These are phyloP conservation scores for Amphipoea lucens DNA, from an alignment of 2,888 invertebrate species.

Conservation along the genomic window DNA sequence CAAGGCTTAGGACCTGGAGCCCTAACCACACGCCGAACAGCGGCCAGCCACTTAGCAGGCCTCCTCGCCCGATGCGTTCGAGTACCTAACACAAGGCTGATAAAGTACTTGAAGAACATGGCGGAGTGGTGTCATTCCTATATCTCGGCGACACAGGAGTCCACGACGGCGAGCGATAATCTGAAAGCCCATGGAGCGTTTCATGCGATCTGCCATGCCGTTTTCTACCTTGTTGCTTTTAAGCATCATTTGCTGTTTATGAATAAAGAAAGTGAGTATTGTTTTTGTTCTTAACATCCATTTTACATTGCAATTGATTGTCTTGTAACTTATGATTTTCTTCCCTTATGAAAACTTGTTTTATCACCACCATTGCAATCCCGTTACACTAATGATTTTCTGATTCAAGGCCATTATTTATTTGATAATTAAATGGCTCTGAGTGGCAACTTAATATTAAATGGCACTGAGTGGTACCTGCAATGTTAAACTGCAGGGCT, in stretches of 20 bases:
- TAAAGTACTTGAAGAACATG: conserved; percentile 91
- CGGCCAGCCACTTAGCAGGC: conserved; percentile 85
- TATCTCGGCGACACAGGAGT: conserved; percentile 92
- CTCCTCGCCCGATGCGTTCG: conserved; percentile 84
- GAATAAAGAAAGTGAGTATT: conserved; percentile 93
- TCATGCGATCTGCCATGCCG: conserved; percentile 97
- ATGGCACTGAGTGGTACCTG: too few species aligned
- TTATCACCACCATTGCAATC: too few species aligned
- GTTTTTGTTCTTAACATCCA: neutral
- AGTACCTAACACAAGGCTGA: conserved; percentile 82
- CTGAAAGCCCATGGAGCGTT: conserved; percentile 95
- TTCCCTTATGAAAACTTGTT: too few species aligned
- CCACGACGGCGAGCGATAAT: conserved; percentile 77
- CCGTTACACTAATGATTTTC: too few species aligned
- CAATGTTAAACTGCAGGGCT: too few species aligned
- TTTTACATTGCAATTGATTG: too few species aligned
- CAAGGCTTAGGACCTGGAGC: conserved; percentile 83
- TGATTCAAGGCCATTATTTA: too few species aligned
- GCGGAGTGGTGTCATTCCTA: conserved; percentile 96
- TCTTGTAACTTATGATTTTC: too few species aligned
- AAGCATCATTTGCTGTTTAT: conserved; percentile 95
- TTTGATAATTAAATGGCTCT: too few species aligned
- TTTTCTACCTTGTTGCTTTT: conserved; percentile 98
- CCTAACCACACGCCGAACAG: conserved; percentile 81
- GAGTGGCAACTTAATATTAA: too few species aligned